These are phyloP conservation scores for Procambarus virginalis DNA, from an alignment of 1,140 invertebrate species.

Conservation along the genomic window DNA sequence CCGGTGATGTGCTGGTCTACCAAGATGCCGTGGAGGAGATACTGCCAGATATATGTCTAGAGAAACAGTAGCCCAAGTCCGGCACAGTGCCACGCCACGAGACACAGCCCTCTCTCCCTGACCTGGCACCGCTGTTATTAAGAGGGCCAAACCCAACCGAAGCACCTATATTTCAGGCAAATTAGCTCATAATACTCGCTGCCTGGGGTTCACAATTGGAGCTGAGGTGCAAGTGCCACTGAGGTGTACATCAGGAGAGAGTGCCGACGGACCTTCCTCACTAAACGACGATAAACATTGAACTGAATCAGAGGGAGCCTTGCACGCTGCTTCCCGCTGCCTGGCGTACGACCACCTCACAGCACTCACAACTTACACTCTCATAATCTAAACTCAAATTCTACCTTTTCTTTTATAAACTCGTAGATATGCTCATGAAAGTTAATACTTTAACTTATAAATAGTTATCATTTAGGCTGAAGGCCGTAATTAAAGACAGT, in stretches of 20 bases:
- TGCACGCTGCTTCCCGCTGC: neutral
- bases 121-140: too few species aligned
- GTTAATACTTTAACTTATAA: neutral
- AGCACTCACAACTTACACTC: neutral
- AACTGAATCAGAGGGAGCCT: neutral
- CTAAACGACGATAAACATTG: constrained; percentile 11
- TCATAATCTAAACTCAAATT: neutral
- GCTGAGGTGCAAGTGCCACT: neutral
- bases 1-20: neutral
- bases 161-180: too few species aligned
- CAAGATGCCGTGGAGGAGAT: neutral
- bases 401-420: neutral
- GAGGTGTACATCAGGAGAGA: neutral
- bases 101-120: neutral
- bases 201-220: neutral
- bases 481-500: neutral
- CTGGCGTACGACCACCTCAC: neutral
- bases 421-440: neutral
- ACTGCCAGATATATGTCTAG: neutral
- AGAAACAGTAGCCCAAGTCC: neutral
- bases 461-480: neutral
- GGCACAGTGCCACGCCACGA: neutral
- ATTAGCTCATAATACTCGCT: too few species aligned
- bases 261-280: neutral
- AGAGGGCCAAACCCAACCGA: too few species aligned